Evolutionary conservation across 2,113 vertebrate species (phyloP), one percentile per base, ranked within the genome.

Genomic region (Quiscalus mexicanus): DNA sequence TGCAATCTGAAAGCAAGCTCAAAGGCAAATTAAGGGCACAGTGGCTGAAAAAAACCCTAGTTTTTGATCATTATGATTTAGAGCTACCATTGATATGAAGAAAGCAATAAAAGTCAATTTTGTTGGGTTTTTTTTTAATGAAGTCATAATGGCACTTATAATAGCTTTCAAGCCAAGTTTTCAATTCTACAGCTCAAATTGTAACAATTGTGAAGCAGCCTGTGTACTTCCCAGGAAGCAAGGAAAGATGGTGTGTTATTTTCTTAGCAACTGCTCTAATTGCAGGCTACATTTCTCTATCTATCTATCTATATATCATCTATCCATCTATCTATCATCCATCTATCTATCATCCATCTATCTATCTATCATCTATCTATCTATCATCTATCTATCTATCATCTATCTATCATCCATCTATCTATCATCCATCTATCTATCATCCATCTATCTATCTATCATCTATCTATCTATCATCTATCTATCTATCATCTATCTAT

Each of bases 161-260:
- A 76, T 31, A 45, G 52, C 19, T 95, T 97, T 91, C 65, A 86
- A 93, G 45, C 9, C 52, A 94, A 86, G 39, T 44, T 89, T 78
- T 95, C 89, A 70, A 53, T 95, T 93, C 68, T 84, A 56, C 16
- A 87, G 35, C 55, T 95, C 62, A 94, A 53, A 58, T 28, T 91
- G 63, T 74, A 56, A 95, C 89, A 89, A 94, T 68, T 76, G 64
- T 49, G 25, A 87, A 88, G 50, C 13, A 77, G 64, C 12, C 79
- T 88, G 84, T 83, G 50, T 83, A 84, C 84, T 84, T 59, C 23
- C n/a, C 35, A 80, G 68, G 41, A 96, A 93, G 25, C 23, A 93
- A 89, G 65, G 56, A 79, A 96, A 96, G 12, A 15, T 33, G 27
- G 31, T 63, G 12, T 77, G 44, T 45, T 84, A 78, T 89, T 84